A percentile compares a stretch with the other conserved stretches of the same genome.
Conservation (phyloP, 2,113 vertebrate genomes). For the Piprites chloris region DNA sequence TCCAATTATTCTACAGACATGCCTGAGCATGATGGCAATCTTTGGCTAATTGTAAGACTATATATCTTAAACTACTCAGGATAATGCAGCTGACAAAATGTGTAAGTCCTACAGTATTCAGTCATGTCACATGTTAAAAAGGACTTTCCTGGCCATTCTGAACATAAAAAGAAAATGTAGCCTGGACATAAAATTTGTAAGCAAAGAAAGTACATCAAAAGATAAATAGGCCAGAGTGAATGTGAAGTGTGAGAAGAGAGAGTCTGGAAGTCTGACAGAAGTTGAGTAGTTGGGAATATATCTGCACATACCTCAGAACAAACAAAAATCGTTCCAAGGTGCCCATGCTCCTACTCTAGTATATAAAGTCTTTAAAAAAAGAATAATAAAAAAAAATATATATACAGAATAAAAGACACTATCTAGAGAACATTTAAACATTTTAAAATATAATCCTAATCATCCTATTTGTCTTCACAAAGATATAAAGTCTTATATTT, state of each 20-base stretch:
- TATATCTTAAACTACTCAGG: not conserved
- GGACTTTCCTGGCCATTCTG: not conserved
- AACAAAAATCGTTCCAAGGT: not conserved
- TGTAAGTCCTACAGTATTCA: not conserved
- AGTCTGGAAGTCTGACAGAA: not conserved
- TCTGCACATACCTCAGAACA: not conserved
- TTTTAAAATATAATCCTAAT: not conserved
- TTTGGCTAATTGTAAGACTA: not conserved
- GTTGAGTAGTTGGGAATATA: not conserved
- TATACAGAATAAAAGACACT: not conserved
- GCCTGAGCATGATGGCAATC: not conserved
- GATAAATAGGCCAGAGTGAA: not conserved
- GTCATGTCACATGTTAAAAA: not conserved
- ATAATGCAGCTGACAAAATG: not conserved
- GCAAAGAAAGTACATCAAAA: not conserved
- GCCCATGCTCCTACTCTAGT: not conserved
- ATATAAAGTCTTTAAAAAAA: not conserved
- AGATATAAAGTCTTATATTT: not conserved
- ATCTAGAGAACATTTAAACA: not conserved
- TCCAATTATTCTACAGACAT: not conserved
- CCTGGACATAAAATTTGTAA: not conserved
- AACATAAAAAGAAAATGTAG: not conserved
- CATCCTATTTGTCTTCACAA: not conserved
- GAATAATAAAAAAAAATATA: not conserved
- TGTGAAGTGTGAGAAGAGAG: not conserved